Evolutionary conservation across 2,113 vertebrate genomes (phyloP).

Genomic region (Falco punctatus): DNA sequence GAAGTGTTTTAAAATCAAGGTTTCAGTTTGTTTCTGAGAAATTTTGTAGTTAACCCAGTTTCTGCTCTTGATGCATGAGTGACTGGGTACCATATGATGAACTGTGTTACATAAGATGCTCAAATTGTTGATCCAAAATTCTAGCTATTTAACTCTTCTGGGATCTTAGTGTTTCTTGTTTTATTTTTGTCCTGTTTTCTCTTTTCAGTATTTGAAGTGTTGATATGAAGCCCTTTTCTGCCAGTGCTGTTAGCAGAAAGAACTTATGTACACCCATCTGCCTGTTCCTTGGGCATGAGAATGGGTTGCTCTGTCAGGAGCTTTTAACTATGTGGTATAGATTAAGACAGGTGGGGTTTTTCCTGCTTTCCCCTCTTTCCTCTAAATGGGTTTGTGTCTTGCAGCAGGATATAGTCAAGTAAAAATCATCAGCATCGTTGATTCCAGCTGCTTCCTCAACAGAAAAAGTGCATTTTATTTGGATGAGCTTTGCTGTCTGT

Average conservation of each 20-base stretch:
- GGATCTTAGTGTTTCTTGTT: conserved; percentile 57
- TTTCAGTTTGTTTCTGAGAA: conserved; percentile 60
- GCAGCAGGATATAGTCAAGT: not conserved
- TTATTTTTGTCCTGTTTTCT: conserved; percentile 70
- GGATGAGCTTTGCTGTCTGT: not conserved
- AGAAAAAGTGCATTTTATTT: conserved; percentile 23
- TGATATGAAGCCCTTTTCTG: conserved; percentile 63
- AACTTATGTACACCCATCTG: conserved; percentile 57
- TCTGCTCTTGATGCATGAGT: conserved; percentile 58
- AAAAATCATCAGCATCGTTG: conserved; percentile 12
- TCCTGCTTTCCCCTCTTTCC: conserved; percentile 1
- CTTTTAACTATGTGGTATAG: not conserved
- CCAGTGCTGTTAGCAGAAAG: conserved; percentile 44
- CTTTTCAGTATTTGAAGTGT: conserved; percentile 61
- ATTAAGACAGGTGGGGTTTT: conserved; percentile 32
- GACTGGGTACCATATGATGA: conserved; percentile 64
- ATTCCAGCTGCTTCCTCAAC: conserved; percentile 26
- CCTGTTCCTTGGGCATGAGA: conserved; percentile 28
- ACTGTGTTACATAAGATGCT: conserved; percentile 64
- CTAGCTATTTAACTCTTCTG: conserved; percentile 67
- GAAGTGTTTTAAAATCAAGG: conserved; percentile 55
- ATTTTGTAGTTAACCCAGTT: conserved; percentile 64
- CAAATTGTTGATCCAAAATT: conserved; percentile 64
- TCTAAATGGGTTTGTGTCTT: conserved; percentile 15
- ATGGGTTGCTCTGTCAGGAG: not conserved